Evolutionary conservation across 2,113 vertebrate genomes (phyloP).

Genomic region (Potamarius usumacintae): DNA sequence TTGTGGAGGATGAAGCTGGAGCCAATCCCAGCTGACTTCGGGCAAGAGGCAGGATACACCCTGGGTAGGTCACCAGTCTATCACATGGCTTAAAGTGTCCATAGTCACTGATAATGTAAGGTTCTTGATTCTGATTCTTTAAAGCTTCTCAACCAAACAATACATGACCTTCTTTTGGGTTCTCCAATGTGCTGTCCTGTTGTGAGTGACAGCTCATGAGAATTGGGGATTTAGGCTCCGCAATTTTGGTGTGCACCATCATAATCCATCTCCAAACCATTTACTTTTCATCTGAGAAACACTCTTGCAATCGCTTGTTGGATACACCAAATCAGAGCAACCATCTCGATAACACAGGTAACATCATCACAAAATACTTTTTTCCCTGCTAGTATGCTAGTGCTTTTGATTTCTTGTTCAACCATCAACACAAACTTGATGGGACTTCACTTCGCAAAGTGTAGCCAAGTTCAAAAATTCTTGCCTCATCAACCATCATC

Average conservation of each 20-base stretch:
- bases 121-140: neutral
- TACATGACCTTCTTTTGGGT: neutral
- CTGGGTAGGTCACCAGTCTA: no score
- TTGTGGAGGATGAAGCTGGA: no score
- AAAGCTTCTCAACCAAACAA: neutral
- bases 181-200: neutral
- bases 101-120: neutral
- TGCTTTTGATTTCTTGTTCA: neutral
- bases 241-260: neutral
- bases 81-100: neutral
- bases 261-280: neutral
- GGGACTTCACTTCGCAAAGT: neutral
- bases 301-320: neutral
- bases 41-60: no score
- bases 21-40: no score
- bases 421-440: neutral
- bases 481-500: neutral
- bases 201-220: neutral
- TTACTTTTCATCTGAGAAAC: neutral
- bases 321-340: neutral
- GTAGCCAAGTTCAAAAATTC: neutral
- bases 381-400: neutral
- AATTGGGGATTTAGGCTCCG: neutral
- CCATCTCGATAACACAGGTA: neutral
- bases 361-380: no score